Evolutionary conservation across 2,797 vertebrate species (phyloP).

Genomic region (Champsocephalus gunnari): DNA sequence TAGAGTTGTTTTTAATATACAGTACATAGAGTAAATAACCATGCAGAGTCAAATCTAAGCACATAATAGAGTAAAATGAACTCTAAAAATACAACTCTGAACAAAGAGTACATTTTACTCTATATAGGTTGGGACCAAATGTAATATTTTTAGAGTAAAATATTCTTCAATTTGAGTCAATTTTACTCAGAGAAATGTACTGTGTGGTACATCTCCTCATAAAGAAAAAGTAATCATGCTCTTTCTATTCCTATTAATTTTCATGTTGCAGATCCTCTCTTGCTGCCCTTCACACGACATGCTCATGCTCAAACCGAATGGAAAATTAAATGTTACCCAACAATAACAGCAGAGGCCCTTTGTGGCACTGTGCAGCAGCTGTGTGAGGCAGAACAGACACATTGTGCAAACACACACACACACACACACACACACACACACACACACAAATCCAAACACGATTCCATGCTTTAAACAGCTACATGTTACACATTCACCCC

Average conservation of each 20-base stretch:
- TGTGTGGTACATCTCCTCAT: neutral
- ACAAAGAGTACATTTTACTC: too few species aligned
- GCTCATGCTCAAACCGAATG: constrained; percentile 16
- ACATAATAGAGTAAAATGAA: too few species aligned
- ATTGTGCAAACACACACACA: constrained; percentile 59
- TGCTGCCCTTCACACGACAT: constrained; percentile 25
- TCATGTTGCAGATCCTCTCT: constrained; percentile 14
- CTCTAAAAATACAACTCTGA: too few species aligned
- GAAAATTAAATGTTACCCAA: constrained; percentile 77
- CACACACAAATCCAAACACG: constrained; percentile 41
- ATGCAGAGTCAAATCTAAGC: too few species aligned
- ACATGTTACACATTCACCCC: constrained; percentile 36
- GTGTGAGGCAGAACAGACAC: constrained; percentile 53
- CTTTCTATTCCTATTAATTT: neutral
- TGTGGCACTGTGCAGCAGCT: constrained; percentile 45
- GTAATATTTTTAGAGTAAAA: too few species aligned
- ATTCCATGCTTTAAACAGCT: constrained; percentile 12
- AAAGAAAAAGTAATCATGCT: neutral
- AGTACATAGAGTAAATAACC: too few species aligned
- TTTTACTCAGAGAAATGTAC: too few species aligned
- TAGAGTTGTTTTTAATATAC: too few species aligned
- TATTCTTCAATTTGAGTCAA: too few species aligned
- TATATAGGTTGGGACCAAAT: too few species aligned
- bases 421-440: constrained; percentile 47
- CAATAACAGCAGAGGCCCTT: constrained; percentile 49